Conservation (phyloP, 1,140 invertebrate genomes). For the Sipha flava region DNA sequence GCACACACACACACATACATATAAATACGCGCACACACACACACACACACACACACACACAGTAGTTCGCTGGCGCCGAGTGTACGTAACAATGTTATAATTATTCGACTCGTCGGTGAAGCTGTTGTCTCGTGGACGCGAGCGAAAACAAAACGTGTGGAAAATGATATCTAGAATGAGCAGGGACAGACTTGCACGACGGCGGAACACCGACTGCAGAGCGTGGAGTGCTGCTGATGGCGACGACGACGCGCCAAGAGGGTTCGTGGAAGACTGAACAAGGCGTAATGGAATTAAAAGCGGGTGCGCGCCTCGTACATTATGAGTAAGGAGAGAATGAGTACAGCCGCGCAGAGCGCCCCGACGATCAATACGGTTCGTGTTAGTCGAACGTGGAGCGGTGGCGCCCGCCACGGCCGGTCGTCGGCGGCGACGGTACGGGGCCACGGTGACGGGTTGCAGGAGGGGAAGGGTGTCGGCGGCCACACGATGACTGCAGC, state of each 20-base stretch:
- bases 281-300: conserved; percentile 19
- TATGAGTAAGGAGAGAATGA: neutral
- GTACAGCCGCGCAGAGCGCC: neutral
- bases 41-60: too few species aligned
- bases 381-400: neutral
- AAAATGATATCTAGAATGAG: too few species aligned
- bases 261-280: conserved; percentile 19
- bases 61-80: too few species aligned
- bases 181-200: too few species aligned
- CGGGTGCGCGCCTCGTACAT: neutral
- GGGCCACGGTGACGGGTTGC: neutral
- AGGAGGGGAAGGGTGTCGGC: neutral
- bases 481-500: neutral
- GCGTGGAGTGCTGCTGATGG: neutral
- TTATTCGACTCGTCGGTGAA: too few species aligned
- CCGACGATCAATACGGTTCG: conserved; percentile 16
- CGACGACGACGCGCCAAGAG: neutral
- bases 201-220: too few species aligned
- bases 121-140: too few species aligned
- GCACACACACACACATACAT: too few species aligned
- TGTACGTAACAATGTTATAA: too few species aligned
- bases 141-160: too few species aligned
- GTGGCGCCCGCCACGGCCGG: neutral
- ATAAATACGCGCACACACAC: too few species aligned
- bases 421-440: neutral